A percentile compares a stretch with the other conserved stretches of the same genome.
Evolutionary conservation across 2,797 vertebrate species (phyloP).

Genomic region (Gastrophryne carolinensis): DNA sequence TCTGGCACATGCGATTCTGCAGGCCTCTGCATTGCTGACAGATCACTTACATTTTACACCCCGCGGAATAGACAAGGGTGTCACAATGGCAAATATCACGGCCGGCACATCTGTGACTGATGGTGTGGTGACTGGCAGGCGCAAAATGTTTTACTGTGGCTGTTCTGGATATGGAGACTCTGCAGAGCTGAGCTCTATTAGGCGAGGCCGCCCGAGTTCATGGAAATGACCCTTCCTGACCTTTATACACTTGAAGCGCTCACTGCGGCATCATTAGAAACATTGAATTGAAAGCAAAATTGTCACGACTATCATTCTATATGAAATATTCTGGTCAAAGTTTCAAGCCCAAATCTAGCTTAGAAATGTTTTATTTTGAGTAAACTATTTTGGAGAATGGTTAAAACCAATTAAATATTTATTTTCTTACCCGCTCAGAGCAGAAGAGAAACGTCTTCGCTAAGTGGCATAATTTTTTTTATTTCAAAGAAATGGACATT

Average conservation of each 20-base stretch:
- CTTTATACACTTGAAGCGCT: not conserved
- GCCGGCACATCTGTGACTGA: conserved; percentile 37
- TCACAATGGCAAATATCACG: conserved; percentile 20
- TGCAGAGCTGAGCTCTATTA: conserved; percentile 7
- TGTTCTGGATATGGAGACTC: conserved; percentile 20
- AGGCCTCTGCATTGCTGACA: conserved; percentile 1
- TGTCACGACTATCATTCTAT: no score
- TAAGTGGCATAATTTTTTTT: no score
- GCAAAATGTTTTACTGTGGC: conserved; percentile 34
- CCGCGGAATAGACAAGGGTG: conserved; percentile 11
- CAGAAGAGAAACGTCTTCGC: no score
- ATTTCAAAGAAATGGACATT: no score
- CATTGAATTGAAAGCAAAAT: no score
- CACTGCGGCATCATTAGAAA: not conserved
- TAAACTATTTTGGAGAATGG: no score
- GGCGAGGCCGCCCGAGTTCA: not conserved
- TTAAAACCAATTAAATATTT: no score
- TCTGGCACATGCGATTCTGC: not conserved
- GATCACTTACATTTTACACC: conserved; percentile 36
- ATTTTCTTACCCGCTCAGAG: no score
- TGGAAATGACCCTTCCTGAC: no score
- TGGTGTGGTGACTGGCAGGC: not conserved
- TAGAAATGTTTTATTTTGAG: no score
- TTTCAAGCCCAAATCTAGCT: no score
- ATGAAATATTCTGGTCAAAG: no score